A percentile compares a stretch with the other conserved stretches of the same genome.
These are phyloP conservation scores for Abramis brama DNA, from an alignment of 2,113 vertebrate genomes.

Conservation along the genomic window DNA sequence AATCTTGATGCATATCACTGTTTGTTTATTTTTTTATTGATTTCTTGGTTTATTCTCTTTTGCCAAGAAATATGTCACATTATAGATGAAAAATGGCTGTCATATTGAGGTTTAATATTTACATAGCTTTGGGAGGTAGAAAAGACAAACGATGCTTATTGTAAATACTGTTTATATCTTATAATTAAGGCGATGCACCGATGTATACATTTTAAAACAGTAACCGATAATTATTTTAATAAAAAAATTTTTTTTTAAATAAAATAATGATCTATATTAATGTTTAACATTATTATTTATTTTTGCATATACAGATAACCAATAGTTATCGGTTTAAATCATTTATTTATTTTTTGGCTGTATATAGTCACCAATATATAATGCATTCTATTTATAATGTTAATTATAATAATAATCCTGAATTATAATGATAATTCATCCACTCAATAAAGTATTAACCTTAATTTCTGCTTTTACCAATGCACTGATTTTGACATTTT, in stretches of 20 bases:
- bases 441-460: too few species aligned
- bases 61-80: not conserved
- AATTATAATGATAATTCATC: too few species aligned
- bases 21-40: not conserved
- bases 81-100: not conserved
- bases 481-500: too few species aligned
- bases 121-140: not conserved
- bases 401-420: too few species aligned
- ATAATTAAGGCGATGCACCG: not conserved
- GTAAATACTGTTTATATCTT: not conserved
- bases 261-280: not conserved
- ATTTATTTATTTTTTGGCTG: too few species aligned
- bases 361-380: too few species aligned
- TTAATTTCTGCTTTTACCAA: too few species aligned
- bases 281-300: not conserved
- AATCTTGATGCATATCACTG: not conserved
- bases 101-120: not conserved
- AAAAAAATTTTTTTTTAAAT: not conserved
- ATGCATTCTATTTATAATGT: too few species aligned
- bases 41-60: not conserved
- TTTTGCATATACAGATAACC: not conserved
- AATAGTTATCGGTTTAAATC: too few species aligned
- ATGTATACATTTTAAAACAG: not conserved
- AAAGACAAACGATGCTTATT: not conserved
- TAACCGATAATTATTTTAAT: not conserved